A percentile compares a stretch with the other conserved stretches of the same genome.
phyloP scores from a whole-genome alignment of 2,113 vertebrate species.

The Heliornis fulica region DNA sequence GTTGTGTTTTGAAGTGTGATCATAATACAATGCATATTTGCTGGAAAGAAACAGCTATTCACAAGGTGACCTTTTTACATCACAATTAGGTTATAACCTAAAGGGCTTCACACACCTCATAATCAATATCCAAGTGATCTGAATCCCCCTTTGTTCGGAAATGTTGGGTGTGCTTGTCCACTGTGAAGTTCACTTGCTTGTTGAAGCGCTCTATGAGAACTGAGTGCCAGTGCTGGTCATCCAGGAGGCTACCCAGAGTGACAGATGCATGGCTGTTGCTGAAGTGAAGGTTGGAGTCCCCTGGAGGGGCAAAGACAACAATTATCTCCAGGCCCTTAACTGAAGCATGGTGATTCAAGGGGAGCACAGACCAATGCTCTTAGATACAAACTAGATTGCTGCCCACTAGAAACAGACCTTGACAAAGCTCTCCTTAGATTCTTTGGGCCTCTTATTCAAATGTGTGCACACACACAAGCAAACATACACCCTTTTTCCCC shows the following conservation, averaged over 20 bases:
- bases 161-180: conserved; percentile 89
- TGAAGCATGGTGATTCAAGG: neutral
- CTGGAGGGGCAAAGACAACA: conserved; percentile 63
- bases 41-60: neutral
- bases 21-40: neutral
- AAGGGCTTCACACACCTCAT: conserved; percentile 83
- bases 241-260: conserved; percentile 90
- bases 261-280: conserved; percentile 77
- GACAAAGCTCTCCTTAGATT: neutral
- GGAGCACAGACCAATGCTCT: neutral
- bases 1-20: neutral
- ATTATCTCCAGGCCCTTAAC: neutral
- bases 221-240: conserved; percentile 96
- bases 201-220: conserved; percentile 94
- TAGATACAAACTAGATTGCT: neutral
- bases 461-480: accelerated
- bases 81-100: neutral
- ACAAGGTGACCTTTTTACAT: neutral
- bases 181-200: conserved; percentile 94
- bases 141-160: conserved; percentile 89
- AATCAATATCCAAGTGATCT: conserved; percentile 93
- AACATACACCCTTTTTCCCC: accelerated
- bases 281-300: conserved; percentile 84
- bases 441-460: neutral
- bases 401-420: neutral